phyloP scores from a whole-genome alignment of 2,888 invertebrate species.

The Melolontha melolontha region DNA sequence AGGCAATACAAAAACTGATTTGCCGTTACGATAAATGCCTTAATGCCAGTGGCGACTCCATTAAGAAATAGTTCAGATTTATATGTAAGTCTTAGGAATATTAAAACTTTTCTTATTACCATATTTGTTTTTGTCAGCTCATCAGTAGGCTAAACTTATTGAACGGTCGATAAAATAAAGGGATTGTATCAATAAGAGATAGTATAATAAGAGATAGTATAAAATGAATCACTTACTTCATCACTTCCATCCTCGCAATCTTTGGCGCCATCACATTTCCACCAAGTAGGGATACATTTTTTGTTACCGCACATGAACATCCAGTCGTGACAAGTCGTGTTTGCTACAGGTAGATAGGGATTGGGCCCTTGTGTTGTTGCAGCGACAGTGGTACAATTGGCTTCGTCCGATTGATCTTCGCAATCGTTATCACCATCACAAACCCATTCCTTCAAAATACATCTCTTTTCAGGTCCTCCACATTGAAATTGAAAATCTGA shows the following conservation, averaged over 20 bases:
- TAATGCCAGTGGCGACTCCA: no score
- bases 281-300: conserved; percentile 82
- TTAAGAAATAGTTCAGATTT: no score
- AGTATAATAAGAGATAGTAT: background rate
- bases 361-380: conserved; percentile 56
- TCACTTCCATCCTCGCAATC: conserved; percentile 84
- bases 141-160: no score
- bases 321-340: conserved; percentile 75
- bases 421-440: conserved; percentile 90
- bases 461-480: conserved; percentile 63
- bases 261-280: conserved; percentile 82
- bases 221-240: conserved; percentile 63
- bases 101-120: no score
- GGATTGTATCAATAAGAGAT: no score
- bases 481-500: conserved; percentile 81
- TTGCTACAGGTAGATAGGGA: conserved; percentile 53
- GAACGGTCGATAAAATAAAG: no score
- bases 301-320: conserved; percentile 81
- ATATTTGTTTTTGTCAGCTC: no score
- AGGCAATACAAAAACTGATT: no score
- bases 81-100: no score
- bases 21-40: no score
- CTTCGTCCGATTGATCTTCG: conserved; percentile 76
- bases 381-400: conserved; percentile 69
- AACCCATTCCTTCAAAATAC: conserved; percentile 80